Percentiles rank a stretch among this genome's conserved stretches.
Evolutionary conservation across 92 coral and sea anemone genomes (phyloP).

Genomic region (Bergia sp.): DNA sequence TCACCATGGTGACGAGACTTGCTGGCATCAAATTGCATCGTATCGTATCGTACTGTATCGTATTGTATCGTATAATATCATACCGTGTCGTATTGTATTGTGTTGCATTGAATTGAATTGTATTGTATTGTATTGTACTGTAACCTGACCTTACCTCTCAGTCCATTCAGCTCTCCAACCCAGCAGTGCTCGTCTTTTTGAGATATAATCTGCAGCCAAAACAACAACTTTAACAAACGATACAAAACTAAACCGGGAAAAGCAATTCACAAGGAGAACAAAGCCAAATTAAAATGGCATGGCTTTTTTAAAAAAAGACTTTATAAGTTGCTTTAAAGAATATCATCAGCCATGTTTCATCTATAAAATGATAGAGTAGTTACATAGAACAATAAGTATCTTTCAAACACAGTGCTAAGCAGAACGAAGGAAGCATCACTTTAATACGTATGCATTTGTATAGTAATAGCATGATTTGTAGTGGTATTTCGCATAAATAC

Average conservation of each 20-base stretch:
- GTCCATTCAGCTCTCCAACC: conserved; percentile 97
- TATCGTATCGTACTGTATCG: too few species aligned
- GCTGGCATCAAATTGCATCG: too few species aligned
- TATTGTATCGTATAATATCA: too few species aligned
- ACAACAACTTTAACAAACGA: not conserved
- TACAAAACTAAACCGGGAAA: not conserved
- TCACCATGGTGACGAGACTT: too few species aligned
- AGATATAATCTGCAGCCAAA: conserved; percentile 80
- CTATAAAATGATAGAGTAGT: not conserved
- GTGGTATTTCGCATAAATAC: too few species aligned
- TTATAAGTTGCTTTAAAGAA: too few species aligned
- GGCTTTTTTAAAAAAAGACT: not conserved
- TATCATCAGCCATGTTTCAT: too few species aligned
- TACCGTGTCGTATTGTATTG: too few species aligned
- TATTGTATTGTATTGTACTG: not conserved
- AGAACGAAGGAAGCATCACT: too few species aligned
- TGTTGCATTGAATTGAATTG: too few species aligned
- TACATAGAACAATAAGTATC: not conserved
- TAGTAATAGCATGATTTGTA: too few species aligned
- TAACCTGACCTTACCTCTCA: conserved; percentile 63
- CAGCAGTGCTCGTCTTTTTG: conserved; percentile 99
- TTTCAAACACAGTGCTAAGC: not conserved
- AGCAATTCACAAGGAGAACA: not conserved
- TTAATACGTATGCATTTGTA: too few species aligned
- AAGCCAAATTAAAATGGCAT: not conserved